A percentile compares a stretch with the other conserved stretches of the same genome.
Conservation (phyloP, 2,113 vertebrate species). For the Dipodomys merriami region DNA sequence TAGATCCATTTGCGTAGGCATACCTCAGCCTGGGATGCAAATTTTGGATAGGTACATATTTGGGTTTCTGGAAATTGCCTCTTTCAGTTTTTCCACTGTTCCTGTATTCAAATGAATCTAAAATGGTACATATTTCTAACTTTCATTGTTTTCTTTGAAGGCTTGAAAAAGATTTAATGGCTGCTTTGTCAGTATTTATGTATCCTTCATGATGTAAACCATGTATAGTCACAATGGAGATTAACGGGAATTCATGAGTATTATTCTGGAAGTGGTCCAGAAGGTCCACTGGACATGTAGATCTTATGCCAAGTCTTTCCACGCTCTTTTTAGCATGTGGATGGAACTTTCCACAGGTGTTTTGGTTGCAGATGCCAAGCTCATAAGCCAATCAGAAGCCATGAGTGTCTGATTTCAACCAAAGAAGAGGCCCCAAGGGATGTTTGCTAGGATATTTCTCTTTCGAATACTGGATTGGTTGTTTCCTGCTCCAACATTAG, state of each 20-base stretch:
- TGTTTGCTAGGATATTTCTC: not conserved
- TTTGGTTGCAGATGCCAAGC: not conserved
- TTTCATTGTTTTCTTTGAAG: not conserved
- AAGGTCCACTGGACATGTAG: accelerated
- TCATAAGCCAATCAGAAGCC: not conserved
- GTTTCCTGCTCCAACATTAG: not conserved
- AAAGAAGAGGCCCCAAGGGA: not conserved
- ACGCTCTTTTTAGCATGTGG: not conserved
- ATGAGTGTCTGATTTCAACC: slow-evolving; percentile 10
- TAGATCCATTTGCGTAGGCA: slow-evolving; percentile 64
- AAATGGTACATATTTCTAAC: not conserved
- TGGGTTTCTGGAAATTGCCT: slow-evolving; percentile 60
- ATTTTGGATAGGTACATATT: slow-evolving; percentile 47
- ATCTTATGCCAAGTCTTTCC: not conserved
- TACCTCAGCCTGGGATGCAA: slow-evolving; percentile 62
- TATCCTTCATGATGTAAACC: not conserved
- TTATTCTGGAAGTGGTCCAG: not conserved
- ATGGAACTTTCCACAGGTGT: not conserved
- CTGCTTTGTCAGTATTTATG: not conserved
- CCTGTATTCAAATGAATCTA: slow-evolving; percentile 25
- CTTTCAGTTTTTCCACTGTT: not conserved
- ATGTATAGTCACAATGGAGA: not conserved
- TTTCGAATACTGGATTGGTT: not conserved
- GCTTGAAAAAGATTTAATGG: not conserved
- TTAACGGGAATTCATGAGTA: not conserved